Conservation (phyloP, 1,140 invertebrate genomes). For the Cherax quadricarinatus region DNA sequence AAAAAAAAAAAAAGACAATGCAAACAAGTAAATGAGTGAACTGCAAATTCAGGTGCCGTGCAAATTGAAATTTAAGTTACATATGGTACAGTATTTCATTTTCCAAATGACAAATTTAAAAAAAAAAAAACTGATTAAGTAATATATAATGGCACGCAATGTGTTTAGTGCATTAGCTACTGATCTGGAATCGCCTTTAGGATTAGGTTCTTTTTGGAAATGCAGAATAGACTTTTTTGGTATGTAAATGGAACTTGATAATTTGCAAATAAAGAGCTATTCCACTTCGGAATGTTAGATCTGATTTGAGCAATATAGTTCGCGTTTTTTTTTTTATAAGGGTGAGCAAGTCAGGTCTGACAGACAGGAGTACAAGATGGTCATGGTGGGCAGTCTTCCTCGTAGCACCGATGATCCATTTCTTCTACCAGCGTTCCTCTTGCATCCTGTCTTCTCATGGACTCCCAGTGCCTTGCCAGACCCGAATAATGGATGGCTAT, state of each 20-base stretch:
- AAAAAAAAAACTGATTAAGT: too few relatives aligned
- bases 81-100: neutral
- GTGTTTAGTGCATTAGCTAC: conserved; percentile 23
- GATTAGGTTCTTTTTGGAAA: neutral
- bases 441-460: neutral
- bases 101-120: too few relatives aligned
- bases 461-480: neutral
- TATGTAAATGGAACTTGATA: too few relatives aligned
- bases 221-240: neutral
- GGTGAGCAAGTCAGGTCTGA: neutral
- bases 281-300: neutral
- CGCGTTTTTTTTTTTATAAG: neutral
- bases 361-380: neutral
- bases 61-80: conserved; percentile 2
- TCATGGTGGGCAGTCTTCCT: neutral
- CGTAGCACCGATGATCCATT: neutral
- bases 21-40: neutral
- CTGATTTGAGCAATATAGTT: neutral
- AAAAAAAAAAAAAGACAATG: too few relatives aligned
- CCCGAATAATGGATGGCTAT: neutral
- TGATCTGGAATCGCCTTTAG: conserved; percentile 22
- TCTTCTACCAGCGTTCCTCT: neutral
- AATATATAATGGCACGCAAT: neutral
- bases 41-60: neutral
- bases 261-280: neutral